These are phyloP conservation scores for Apteryx owenii DNA, from an alignment of 2,113 vertebrate genomes.

Conservation along the genomic window DNA sequence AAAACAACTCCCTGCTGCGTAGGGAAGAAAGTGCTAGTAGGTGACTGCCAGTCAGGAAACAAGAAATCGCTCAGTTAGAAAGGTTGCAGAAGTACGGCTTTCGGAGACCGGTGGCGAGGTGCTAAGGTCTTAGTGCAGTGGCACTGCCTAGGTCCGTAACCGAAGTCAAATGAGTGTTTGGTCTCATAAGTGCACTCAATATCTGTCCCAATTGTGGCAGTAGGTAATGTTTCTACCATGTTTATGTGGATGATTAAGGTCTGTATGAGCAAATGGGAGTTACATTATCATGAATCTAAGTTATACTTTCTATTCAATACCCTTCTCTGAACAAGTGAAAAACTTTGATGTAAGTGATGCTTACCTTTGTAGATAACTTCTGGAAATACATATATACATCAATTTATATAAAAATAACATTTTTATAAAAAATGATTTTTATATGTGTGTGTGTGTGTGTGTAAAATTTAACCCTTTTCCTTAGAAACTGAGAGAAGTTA, in stretches of 20 bases:
- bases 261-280: not conserved
- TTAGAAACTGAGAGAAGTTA: not conserved
- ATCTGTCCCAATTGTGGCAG: not conserved
- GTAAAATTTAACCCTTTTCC: not conserved
- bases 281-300: not conserved
- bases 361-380: not conserved
- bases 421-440: not conserved
- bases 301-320: not conserved
- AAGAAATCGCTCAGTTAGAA: not conserved
- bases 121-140: not conserved
- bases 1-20: conserved; percentile 15
- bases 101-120: not conserved
- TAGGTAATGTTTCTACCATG: not conserved
- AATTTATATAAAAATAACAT: not conserved
- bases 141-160: not conserved
- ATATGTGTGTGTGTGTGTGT: not conserved
- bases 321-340: not conserved
- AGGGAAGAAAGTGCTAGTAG: conserved; percentile 1
- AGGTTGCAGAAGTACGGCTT: not conserved
- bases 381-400: not conserved
- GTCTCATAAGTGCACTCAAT: not conserved
- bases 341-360: not conserved
- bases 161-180: not conserved
- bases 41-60: conserved; percentile 3
- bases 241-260: not conserved